These are phyloP conservation scores for Cyclura pinguis DNA, from an alignment of 2,797 vertebrate genomes.

Conservation along the genomic window DNA sequence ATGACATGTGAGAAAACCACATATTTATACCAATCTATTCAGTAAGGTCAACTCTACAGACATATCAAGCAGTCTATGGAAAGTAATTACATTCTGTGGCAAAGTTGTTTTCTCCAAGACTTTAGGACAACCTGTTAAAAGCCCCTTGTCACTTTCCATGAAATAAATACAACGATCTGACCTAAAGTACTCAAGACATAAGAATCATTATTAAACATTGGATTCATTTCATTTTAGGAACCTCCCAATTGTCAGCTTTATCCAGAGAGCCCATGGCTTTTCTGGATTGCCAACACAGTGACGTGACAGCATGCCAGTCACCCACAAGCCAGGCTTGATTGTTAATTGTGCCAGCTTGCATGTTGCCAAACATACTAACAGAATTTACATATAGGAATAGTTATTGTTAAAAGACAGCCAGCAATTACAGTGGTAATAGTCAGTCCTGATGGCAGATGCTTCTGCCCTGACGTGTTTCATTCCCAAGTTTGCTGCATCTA, in stretches of 20 bases:
- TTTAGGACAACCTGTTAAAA: not conserved
- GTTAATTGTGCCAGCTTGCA: not conserved
- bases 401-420: not conserved
- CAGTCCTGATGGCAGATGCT: not conserved
- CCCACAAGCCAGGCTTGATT: not conserved
- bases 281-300: not conserved
- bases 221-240: not conserved
- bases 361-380: not conserved
- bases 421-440: not conserved
- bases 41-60: not conserved
- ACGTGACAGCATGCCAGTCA: not conserved
- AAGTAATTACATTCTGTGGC: not conserved
- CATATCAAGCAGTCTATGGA: not conserved
- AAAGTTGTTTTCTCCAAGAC: not conserved
- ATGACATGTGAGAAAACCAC: conserved; percentile 37
- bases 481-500: not conserved
- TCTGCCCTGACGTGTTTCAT: not conserved
- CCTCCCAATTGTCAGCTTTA: not conserved
- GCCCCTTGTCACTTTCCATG: not conserved
- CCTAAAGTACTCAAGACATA: too few species aligned
- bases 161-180: not conserved
- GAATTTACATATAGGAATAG: not conserved
- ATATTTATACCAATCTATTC: conserved; percentile 59
- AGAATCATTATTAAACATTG: not conserved
- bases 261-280: not conserved